A percentile compares a stretch with the other conserved stretches of the same genome.
phyloP scores from a whole-genome alignment of 1,140 invertebrate genomes.

The Drosophila ironensis region DNA sequence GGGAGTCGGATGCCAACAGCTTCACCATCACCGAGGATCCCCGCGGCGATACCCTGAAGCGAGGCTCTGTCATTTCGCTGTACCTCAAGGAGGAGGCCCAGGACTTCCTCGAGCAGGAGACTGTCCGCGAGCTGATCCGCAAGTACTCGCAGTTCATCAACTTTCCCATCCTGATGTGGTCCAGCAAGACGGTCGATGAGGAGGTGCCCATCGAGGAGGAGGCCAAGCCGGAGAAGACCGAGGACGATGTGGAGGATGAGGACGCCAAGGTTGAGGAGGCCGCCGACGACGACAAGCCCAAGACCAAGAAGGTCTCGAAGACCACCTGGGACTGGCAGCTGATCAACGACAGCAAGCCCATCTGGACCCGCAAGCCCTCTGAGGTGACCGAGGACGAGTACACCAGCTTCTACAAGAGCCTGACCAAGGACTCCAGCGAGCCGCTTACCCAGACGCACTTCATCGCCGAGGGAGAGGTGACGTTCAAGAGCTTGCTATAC shows the following conservation, averaged over 20 bases:
- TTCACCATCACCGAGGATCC: slow-evolving; percentile 97
- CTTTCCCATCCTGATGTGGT: slow-evolving; percentile 99
- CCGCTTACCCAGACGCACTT: slow-evolving; percentile 97
- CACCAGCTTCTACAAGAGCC: slow-evolving; percentile 95
- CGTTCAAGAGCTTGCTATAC: slow-evolving; percentile 97
- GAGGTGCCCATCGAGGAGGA: slow-evolving; percentile 88
- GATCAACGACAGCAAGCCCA: slow-evolving; percentile 97
- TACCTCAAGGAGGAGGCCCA: slow-evolving; percentile 98
- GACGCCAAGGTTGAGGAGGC: slow-evolving; percentile 87
- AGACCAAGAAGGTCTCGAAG: slow-evolving; percentile 97
- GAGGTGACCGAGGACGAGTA: slow-evolving; percentile 96
- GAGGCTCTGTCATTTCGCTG: slow-evolving; percentile 93
- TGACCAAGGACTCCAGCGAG: slow-evolving; percentile 95
- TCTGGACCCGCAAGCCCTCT: slow-evolving; percentile 96
- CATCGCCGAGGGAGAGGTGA: slow-evolving; percentile 98
- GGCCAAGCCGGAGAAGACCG: slow-evolving; percentile 69
- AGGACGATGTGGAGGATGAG: slow-evolving; percentile 83
- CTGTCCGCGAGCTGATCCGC: slow-evolving; percentile 94
- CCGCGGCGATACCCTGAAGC: slow-evolving; percentile 92
- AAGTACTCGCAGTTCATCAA: slow-evolving; percentile 99
- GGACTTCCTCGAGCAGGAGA: slow-evolving; percentile 97
- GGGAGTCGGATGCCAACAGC: slow-evolving; percentile 96
- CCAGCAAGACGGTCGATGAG: slow-evolving; percentile 94
- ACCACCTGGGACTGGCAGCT: slow-evolving; percentile 99
- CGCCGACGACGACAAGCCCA: slow-evolving; percentile 89